Conservation (phyloP, 2,797 vertebrate genomes). For the Hydrophis major region DNA sequence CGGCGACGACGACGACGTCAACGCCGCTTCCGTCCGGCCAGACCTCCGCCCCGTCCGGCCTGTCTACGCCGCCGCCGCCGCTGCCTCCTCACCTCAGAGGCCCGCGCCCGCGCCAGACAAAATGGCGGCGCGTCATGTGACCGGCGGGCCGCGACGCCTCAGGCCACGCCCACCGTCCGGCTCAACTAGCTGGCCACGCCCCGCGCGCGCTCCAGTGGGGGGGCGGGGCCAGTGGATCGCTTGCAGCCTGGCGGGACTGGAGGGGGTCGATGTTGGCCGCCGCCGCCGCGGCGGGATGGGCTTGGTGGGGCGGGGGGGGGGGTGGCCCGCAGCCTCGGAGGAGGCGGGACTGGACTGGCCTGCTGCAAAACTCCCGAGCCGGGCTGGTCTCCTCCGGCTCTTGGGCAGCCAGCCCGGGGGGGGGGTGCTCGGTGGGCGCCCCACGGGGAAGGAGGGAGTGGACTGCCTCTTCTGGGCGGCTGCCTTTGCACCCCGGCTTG, state of each 20-base stretch:
- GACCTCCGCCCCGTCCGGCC: background rate
- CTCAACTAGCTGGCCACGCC: background rate
- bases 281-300: background rate
- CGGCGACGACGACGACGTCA: background rate
- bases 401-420: background rate
- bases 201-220: background rate
- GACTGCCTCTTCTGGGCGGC: background rate
- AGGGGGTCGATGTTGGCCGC: rapidly evolving
- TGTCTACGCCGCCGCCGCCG: too few species aligned
- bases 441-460: background rate
- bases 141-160: background rate
- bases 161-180: background rate
- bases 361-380: background rate
- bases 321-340: background rate
- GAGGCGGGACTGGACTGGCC: background rate
- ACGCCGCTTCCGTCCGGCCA: background rate
- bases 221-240: background rate
- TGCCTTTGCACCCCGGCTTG: background rate
- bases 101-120: background rate
- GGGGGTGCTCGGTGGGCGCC: background rate
- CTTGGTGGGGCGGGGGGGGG: background rate
- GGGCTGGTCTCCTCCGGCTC: background rate
- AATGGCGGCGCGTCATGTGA: background rate
- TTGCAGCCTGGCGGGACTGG: too few species aligned
- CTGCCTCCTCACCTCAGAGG: background rate